Percentiles rank a stretch among this genome's conserved stretches.
Evolutionary conservation across 2,113 vertebrate genomes (phyloP).

Genomic region (Siniperca chuatsi): DNA sequence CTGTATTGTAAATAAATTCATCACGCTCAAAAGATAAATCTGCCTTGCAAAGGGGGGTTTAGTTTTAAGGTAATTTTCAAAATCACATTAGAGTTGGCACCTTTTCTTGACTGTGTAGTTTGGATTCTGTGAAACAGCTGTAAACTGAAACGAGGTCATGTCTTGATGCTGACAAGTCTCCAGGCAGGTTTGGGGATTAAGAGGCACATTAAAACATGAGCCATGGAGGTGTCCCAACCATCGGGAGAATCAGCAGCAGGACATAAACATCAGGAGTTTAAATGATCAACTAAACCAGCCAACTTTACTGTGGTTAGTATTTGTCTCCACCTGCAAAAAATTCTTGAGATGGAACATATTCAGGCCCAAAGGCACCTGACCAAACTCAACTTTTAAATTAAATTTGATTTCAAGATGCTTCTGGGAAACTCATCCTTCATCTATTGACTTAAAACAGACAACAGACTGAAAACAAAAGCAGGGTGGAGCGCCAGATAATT

Average conservation of each 20-base stretch:
- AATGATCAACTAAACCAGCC: slow-evolving; percentile 16
- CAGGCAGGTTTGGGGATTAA: slow-evolving; percentile 58
- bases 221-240: slow-evolving; percentile 56
- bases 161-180: slow-evolving; percentile 18
- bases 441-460: slow-evolving; percentile 63
- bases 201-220: slow-evolving; percentile 75
- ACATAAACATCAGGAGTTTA: neutral
- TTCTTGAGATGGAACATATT: neutral
- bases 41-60: slow-evolving; percentile 30
- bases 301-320: neutral
- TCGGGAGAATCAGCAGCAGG: slow-evolving; percentile 13
- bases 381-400: slow-evolving; percentile 26
- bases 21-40: slow-evolving; percentile 35
- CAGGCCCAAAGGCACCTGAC: slow-evolving; percentile 15
- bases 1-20: slow-evolving; percentile 24
- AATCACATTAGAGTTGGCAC: slow-evolving; percentile 41
- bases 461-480: slow-evolving; percentile 22
- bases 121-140: slow-evolving; percentile 39
- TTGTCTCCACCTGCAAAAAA: neutral
- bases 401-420: slow-evolving; percentile 20
- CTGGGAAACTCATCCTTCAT: slow-evolving; percentile 14
- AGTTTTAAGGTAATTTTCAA: slow-evolving; percentile 1
- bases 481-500: neutral
- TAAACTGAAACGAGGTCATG: slow-evolving; percentile 10
- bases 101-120: slow-evolving; percentile 18